Evolutionary conservation across 2,797 vertebrate species (phyloP).

Genomic region (Valencia hispanica): DNA sequence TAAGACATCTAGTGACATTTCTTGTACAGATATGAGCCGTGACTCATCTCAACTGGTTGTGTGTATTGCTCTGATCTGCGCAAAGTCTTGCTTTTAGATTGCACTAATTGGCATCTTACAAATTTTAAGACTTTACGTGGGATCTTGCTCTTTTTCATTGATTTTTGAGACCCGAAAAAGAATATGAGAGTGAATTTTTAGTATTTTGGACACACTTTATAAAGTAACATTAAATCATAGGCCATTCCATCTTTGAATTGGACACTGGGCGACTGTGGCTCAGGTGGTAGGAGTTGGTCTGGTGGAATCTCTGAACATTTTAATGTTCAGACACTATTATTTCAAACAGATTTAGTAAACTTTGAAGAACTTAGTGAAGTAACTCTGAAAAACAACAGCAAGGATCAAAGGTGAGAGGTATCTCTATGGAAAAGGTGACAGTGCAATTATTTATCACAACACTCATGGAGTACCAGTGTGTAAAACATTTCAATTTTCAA

Average conservation of each 20-base stretch:
- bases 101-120: slow-evolving; percentile 9
- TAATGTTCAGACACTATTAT: neutral
- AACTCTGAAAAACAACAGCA: neutral
- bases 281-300: too few species aligned
- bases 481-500: neutral
- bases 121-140: slow-evolving; percentile 18
- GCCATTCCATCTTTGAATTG: neutral
- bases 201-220: neutral
- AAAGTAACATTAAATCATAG: neutral
- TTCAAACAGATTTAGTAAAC: neutral
- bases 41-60: slow-evolving; percentile 47
- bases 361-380: neutral
- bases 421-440: neutral
- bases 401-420: neutral
- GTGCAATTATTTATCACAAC: neutral
- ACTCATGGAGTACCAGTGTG: neutral
- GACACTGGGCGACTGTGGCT: too few species aligned
- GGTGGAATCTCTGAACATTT: neutral
- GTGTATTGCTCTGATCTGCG: slow-evolving; percentile 20
- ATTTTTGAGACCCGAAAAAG: neutral
- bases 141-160: slow-evolving; percentile 16
- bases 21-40: slow-evolving; percentile 42
- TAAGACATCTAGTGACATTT: slow-evolving; percentile 26
- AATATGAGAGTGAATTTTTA: neutral
- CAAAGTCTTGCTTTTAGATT: neutral